Evolutionary conservation across 2,113 vertebrate species (phyloP).

Genomic region (Cisticola juncidis): DNA sequence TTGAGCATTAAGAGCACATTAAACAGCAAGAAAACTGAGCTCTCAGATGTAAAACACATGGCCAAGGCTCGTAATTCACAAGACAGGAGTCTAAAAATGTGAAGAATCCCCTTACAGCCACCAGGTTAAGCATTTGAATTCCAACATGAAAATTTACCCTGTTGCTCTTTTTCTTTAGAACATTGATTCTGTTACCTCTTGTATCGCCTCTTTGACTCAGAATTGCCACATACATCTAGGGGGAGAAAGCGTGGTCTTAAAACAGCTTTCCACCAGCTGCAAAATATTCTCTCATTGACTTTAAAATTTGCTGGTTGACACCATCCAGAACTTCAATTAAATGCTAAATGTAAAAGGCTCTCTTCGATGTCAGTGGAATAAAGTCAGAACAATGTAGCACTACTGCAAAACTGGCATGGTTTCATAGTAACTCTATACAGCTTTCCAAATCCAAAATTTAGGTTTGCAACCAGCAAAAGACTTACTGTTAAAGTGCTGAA

Average conservation of each 20-base stretch:
- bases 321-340: neutral
- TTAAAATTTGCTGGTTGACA: neutral
- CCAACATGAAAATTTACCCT: neutral
- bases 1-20: neutral
- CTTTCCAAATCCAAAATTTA: constrained; percentile 20
- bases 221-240: neutral
- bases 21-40: neutral
- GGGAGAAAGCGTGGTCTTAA: neutral
- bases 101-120: constrained; percentile 21
- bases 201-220: neutral
- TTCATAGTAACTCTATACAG: neutral
- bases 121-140: constrained; percentile 32
- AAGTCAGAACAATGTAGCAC: constrained; percentile 9
- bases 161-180: neutral
- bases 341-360: neutral
- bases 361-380: neutral
- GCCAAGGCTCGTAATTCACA: neutral
- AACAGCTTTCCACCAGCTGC: neutral
- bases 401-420: neutral
- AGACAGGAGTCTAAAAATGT: constrained; percentile 5
- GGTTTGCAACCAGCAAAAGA: constrained; percentile 48
- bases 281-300: neutral
- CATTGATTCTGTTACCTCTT: neutral
- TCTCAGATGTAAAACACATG: constrained; percentile 27
- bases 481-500: constrained; percentile 41